Conservation (phyloP, 2,113 vertebrate species). For the Bombycilla garrulus region DNA sequence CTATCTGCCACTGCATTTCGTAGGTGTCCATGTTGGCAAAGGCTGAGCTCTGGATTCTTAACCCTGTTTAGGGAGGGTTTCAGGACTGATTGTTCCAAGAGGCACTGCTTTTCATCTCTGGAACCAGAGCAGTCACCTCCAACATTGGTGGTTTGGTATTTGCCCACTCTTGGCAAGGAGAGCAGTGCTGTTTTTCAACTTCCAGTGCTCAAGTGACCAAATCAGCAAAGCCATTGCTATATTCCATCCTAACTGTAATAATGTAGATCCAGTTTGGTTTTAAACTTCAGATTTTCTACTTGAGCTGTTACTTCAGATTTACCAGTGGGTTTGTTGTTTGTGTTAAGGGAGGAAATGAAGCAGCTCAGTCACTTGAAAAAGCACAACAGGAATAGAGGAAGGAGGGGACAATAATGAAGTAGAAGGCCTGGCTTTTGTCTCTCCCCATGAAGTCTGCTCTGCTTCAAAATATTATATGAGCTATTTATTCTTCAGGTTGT, state of each 20-base stretch:
- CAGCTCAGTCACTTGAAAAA: slow-evolving; percentile 21
- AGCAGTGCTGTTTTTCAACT: neutral
- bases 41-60: neutral
- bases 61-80: neutral
- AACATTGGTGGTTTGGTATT: neutral
- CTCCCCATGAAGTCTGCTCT: slow-evolving; percentile 14
- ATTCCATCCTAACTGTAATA: neutral
- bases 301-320: neutral
- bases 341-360: neutral
- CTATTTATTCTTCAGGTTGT: slow-evolving; percentile 36
- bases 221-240: neutral
- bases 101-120: neutral
- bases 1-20: neutral
- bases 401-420: neutral
- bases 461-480: neutral
- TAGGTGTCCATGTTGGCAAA: neutral
- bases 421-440: neutral
- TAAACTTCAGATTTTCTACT: neutral
- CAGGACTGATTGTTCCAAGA: neutral
- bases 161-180: neutral
- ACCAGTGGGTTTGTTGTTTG: neutral
- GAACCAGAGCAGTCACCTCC: neutral
- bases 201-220: neutral
- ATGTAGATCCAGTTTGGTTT: neutral
- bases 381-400: neutral